These are phyloP conservation scores for Lacanobia wlatinum DNA, from an alignment of 2,888 invertebrate species.

Conservation along the genomic window DNA sequence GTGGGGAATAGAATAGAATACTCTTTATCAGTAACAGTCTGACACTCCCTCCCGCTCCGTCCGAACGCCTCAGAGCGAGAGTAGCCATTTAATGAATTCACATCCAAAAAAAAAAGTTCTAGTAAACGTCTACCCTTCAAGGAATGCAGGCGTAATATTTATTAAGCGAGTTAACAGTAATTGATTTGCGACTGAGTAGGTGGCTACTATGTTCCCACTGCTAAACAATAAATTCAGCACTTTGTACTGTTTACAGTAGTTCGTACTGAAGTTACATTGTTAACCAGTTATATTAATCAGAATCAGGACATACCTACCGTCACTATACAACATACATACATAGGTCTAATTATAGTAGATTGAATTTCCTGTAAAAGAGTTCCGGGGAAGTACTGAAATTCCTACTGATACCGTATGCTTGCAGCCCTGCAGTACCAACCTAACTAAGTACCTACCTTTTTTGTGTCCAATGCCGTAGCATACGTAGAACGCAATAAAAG, in stretches of 20 bases:
- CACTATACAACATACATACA: background rate
- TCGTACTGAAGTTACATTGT: background rate
- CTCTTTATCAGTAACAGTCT: too few species aligned
- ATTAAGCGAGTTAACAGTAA: conserved; percentile 10
- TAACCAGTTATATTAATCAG: background rate
- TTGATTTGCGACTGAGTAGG: conserved; percentile 1
- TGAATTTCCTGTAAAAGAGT: conserved; percentile 21
- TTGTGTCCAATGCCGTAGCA: too few species aligned
- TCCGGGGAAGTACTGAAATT: conserved; percentile 20
- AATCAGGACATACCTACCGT: background rate
- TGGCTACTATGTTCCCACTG: background rate
- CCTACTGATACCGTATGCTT: background rate
- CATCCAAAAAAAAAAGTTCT: too few species aligned
- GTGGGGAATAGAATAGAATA: too few species aligned
- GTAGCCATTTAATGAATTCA: too few species aligned
- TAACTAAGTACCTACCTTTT: background rate
- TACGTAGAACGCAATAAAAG: too few species aligned
- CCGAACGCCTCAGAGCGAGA: too few species aligned
- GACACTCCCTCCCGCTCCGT: too few species aligned
- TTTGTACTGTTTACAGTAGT: background rate
- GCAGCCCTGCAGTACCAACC: background rate
- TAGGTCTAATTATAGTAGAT: background rate
- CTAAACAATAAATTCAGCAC: conserved; percentile 3
- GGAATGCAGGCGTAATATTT: background rate
- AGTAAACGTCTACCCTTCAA: background rate